A percentile compares a stretch with the other conserved stretches of the same genome.
phyloP scores from a whole-genome alignment of 2,888 invertebrate species.

The Mythimna albipuncta region DNA sequence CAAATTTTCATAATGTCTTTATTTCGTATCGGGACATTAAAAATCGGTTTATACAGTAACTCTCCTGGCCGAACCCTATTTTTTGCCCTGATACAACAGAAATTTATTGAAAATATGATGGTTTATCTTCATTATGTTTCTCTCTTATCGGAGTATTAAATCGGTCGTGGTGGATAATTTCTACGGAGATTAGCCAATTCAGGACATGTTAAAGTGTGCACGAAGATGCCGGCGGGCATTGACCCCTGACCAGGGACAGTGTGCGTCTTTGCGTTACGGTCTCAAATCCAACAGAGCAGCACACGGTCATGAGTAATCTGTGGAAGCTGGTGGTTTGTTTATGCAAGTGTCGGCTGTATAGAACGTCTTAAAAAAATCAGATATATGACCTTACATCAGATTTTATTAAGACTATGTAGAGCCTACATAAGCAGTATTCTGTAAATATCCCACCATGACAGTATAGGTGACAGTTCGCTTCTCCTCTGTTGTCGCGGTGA shows the following conservation, averaged over 20 bases:
- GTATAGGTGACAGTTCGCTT: too few species aligned
- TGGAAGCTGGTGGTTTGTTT: neutral
- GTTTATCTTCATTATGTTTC: neutral
- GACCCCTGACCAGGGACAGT: neutral
- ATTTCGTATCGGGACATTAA: neutral
- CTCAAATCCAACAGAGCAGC: neutral
- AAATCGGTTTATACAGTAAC: neutral
- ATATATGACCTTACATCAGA: neutral
- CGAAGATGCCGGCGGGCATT: neutral
- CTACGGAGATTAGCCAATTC: neutral
- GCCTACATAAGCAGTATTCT: neutral
- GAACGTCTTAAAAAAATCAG: neutral
- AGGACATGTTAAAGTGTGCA: neutral
- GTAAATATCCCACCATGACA: neutral
- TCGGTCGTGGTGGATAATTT: neutral
- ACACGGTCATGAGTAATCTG: slow-evolving; percentile 5
- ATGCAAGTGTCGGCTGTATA: neutral
- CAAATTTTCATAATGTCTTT: neutral
- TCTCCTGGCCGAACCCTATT: neutral
- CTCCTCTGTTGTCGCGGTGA: too few species aligned
- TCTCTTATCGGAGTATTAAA: neutral
- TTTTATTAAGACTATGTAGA: neutral
- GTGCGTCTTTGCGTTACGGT: neutral
- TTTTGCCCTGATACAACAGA: neutral
- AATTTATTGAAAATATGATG: too few species aligned